Percentiles rank a stretch among this genome's conserved stretches.
Evolutionary conservation across 2,113 vertebrate genomes (phyloP).

Genomic region (Microtus pennsylvanicus): DNA sequence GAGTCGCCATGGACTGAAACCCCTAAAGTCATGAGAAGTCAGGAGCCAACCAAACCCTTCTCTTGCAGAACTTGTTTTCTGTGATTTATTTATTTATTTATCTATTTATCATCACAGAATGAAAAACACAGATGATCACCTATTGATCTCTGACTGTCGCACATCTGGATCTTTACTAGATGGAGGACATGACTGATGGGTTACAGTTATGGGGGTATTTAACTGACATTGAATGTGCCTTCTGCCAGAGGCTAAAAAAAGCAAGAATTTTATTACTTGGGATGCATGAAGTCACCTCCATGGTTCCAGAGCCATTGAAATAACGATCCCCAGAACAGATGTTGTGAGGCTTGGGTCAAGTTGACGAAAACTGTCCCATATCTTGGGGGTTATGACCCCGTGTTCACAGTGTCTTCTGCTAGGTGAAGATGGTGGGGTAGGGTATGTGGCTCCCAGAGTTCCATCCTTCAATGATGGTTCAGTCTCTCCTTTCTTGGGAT

Average conservation of each 20-base stretch:
- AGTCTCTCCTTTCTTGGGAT: not conserved
- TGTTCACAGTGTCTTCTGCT: not conserved
- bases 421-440: too few species aligned
- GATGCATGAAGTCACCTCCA: not conserved
- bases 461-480: not conserved
- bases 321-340: not conserved
- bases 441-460: not conserved
- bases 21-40: not conserved
- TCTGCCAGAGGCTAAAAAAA: not conserved
- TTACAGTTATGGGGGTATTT: not conserved
- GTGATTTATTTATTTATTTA: not conserved
- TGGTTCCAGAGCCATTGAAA: not conserved
- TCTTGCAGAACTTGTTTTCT: not conserved
- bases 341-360: not conserved
- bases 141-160: not conserved
- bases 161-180: not conserved
- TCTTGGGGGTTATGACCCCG: rapidly evolving
- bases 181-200: not conserved
- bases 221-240: not conserved
- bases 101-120: not conserved
- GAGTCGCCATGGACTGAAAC: not conserved
- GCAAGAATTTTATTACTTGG: too few species aligned
- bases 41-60: too few species aligned
- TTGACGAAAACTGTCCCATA: not conserved
- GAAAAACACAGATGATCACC: too few species aligned